These are phyloP conservation scores for Eucriotettix oculatus DNA, from an alignment of 2,888 invertebrate genomes.

Conservation along the genomic window DNA sequence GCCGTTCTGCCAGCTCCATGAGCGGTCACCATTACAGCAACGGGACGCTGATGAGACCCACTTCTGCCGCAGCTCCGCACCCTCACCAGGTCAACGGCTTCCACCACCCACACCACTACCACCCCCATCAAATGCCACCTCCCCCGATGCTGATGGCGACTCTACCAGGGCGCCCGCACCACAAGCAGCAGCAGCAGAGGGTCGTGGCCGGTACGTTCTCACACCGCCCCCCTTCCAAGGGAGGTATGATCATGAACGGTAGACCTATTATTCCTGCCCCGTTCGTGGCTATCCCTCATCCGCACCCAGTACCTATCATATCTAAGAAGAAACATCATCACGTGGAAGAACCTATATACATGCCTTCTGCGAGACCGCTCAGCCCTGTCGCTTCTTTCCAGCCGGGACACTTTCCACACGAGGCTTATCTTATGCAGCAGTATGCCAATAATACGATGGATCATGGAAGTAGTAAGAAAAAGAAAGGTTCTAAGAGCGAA, in stretches of 20 bases:
- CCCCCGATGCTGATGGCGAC: conserved; percentile 19
- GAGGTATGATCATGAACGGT: conserved; percentile 10
- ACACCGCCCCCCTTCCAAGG: conserved; percentile 10
- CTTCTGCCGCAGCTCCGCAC: conserved; percentile 4
- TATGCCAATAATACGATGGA: conserved; percentile 31
- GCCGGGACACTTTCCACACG: conserved; percentile 39
- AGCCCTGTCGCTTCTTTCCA: conserved; percentile 43
- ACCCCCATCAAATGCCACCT: conserved; percentile 13
- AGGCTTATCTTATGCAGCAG: conserved; percentile 38
- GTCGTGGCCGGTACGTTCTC: conserved; percentile 13
- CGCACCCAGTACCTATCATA: conserved; percentile 22
- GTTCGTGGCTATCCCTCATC: conserved; percentile 28
- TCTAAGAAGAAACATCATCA: neutral
- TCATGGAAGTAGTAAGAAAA: conserved; percentile 20
- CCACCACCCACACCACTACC: conserved; percentile 17
- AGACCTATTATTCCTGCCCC: neutral
- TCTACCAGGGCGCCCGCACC: conserved; percentile 14
- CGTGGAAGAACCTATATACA: conserved; percentile 32
- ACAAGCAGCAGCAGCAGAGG: conserved; percentile 7
- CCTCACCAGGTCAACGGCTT: conserved; percentile 13
- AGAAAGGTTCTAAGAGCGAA: conserved; percentile 15
- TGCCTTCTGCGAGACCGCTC: conserved; percentile 35
- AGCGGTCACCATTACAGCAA: conserved; percentile 15
- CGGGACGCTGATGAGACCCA: conserved; percentile 16
- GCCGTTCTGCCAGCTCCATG: conserved; percentile 19